phyloP scores from a whole-genome alignment of 1,140 invertebrate genomes.

The Anagrus nilaparvatae region DNA sequence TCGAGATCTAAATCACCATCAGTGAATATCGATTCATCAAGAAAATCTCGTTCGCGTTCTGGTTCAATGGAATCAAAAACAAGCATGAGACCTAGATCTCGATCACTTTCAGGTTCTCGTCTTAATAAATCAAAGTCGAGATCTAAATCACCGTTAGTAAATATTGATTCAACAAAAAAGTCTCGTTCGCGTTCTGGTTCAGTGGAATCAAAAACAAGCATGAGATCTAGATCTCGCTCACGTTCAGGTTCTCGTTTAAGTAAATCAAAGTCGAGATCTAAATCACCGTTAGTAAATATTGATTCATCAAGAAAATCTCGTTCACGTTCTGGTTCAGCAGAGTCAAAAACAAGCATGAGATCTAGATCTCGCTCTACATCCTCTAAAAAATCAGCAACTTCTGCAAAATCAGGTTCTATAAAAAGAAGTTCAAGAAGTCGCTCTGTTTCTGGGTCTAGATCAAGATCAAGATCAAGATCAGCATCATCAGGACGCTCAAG shows the following conservation, averaged over 20 bases:
- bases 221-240: slow-evolving; percentile 18
- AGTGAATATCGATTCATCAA: too few relatives aligned
- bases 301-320: slow-evolving; percentile 13
- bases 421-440: slow-evolving; percentile 30
- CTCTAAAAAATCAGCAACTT: too few relatives aligned
- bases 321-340: slow-evolving; percentile 32
- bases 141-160: too few relatives aligned
- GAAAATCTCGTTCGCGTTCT: too few relatives aligned
- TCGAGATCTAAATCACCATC: too few relatives aligned
- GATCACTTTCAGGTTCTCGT: too few relatives aligned
- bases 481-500: slow-evolving; percentile 28
- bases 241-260: slow-evolving; percentile 32
- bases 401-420: too few relatives aligned
- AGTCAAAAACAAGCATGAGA: slow-evolving; percentile 29
- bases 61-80: too few relatives aligned
- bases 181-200: too few relatives aligned
- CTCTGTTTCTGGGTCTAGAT: slow-evolving; percentile 16
- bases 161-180: too few relatives aligned
- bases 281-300: slow-evolving; percentile 21
- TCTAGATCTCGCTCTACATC: slow-evolving; percentile 36
- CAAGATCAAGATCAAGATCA: slow-evolving; percentile 26
- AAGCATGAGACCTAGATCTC: too few relatives aligned
- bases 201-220: slow-evolving; percentile 19
- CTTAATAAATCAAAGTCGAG: too few relatives aligned
- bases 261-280: slow-evolving; percentile 29